Conservation (phyloP, 2,113 vertebrate species). For the Leuciscus idus region DNA sequence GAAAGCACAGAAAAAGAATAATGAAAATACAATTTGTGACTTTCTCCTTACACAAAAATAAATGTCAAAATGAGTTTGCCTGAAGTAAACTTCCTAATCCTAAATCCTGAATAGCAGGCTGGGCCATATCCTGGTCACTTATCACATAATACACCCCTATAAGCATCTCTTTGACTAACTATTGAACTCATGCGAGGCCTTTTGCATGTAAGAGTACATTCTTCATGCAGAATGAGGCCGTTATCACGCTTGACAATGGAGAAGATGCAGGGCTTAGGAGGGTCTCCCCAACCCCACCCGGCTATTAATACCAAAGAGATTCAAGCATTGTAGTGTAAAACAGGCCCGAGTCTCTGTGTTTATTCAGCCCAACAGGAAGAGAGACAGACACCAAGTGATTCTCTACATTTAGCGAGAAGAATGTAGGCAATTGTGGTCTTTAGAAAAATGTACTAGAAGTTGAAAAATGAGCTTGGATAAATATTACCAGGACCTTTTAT, state of each 20-base stretch:
- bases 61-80: not conserved
- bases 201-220: conserved; percentile 31
- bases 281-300: conserved; percentile 18
- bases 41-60: not conserved
- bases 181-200: conserved; percentile 19
- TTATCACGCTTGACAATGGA: conserved; percentile 50
- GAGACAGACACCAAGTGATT: not conserved
- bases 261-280: conserved; percentile 34
- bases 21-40: not conserved
- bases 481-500: too few species aligned
- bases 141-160: not conserved
- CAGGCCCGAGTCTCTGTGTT: not conserved
- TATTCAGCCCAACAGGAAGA: conserved; percentile 39
- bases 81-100: not conserved
- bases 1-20: not conserved
- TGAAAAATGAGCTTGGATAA: not conserved
- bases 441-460: not conserved
- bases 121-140: conserved; percentile 7
- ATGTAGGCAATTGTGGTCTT: not conserved
- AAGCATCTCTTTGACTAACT: conserved; percentile 31
- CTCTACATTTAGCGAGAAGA: not conserved
- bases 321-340: conserved; percentile 45
- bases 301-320: conserved; percentile 37
- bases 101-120: conserved; percentile 8
- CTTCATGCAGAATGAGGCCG: conserved; percentile 28